Percentiles rank a stretch among this genome's conserved stretches.
These are phyloP conservation scores for Agrilus planipennis DNA, from an alignment of 1,140 invertebrate genomes.

Conservation along the genomic window DNA sequence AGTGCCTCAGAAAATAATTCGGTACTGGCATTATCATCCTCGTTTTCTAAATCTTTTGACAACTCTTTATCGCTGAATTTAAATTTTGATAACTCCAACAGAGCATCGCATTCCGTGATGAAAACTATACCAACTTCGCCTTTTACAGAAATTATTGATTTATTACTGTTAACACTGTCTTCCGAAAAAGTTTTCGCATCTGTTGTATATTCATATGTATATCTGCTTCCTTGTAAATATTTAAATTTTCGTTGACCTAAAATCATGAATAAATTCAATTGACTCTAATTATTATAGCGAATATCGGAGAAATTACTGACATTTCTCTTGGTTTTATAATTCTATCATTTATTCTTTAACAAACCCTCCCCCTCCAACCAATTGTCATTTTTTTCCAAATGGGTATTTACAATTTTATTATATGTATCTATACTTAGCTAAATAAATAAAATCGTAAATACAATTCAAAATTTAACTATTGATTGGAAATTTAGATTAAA, in stretches of 20 bases:
- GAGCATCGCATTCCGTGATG: conserved; percentile 45
- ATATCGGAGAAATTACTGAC: too few relatives aligned
- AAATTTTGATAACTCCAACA: conserved; percentile 37
- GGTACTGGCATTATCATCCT: conserved; percentile 38
- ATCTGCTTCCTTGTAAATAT: conserved; percentile 41
- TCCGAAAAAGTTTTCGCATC: conserved; percentile 50
- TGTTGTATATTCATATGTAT: conserved; percentile 52
- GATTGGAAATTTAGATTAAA: not conserved
- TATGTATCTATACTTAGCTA: not conserved
- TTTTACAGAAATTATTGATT: conserved; percentile 48
- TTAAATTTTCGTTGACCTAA: conserved; percentile 47
- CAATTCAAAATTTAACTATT: not conserved
- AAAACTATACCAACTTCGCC: conserved; percentile 43
- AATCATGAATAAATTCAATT: conserved; percentile 27
- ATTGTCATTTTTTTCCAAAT: too few relatives aligned
- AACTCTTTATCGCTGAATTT: conserved; percentile 30
- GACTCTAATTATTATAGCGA: too few relatives aligned
- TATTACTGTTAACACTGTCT: conserved; percentile 52
- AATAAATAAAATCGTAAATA: not conserved
- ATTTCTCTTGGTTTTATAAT: too few relatives aligned
- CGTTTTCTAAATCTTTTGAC: conserved; percentile 33
- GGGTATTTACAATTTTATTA: too few relatives aligned
- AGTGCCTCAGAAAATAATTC: conserved; percentile 39
- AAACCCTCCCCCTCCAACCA: too few relatives aligned
- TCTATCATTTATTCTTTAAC: too few relatives aligned